These are phyloP conservation scores for Andinoacara biseriatus DNA, from an alignment of 2,113 vertebrate species.

Conservation along the genomic window DNA sequence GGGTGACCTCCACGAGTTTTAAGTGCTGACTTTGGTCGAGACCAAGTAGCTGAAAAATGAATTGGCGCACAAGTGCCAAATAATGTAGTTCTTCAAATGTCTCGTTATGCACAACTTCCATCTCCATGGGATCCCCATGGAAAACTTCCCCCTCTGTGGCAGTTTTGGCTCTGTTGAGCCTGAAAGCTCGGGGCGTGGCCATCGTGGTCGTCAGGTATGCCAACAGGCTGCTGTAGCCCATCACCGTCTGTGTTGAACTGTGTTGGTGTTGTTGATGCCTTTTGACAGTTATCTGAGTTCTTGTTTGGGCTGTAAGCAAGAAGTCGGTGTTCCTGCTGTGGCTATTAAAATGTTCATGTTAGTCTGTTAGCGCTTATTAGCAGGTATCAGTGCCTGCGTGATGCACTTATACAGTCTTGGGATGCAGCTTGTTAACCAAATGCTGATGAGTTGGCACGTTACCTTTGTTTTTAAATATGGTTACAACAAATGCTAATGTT, in stretches of 20 bases:
- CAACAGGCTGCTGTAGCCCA: neutral
- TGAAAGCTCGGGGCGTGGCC: neutral
- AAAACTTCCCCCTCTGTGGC: neutral
- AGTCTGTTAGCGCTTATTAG: neutral
- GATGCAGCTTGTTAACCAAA: neutral
- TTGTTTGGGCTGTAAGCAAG: neutral
- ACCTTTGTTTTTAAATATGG: neutral
- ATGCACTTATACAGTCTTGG: neutral
- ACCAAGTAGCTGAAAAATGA: neutral
- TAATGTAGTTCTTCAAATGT: neutral
- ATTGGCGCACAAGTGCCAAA: neutral
- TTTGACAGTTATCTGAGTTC: neutral
- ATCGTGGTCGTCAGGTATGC: accelerated
- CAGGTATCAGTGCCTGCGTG: neutral
- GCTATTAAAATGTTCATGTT: neutral
- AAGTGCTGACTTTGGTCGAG: neutral
- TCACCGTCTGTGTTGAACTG: neutral
- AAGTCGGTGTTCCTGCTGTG: neutral
- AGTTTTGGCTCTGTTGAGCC: neutral
- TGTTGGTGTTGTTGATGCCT: neutral
- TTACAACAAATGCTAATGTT: too few relatives aligned
- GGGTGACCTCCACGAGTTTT: neutral
- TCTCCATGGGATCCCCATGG: too few relatives aligned
- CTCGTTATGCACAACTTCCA: accelerated
- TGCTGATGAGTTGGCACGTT: neutral